Base-by-base conservation (phyloP, 2,888 invertebrate species). In the Pantelozetes paolii region DNA sequence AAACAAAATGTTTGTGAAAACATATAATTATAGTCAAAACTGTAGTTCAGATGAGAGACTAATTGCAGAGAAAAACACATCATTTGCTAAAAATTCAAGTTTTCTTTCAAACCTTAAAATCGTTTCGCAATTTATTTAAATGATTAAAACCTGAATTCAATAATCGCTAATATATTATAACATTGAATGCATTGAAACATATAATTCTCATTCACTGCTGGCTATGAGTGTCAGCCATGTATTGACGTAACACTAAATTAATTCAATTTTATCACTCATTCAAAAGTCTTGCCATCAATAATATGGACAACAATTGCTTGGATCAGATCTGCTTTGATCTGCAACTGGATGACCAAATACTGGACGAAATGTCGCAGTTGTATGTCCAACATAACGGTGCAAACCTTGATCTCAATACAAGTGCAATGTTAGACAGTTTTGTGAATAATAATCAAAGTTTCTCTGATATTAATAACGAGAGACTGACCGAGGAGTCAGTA, bases 241-340 rank as follows among this genome's bases (percentile, higher is more conserved):
- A 48, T 20, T 54, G 54, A 54, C 26, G 20, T 20, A 26, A 54
- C 48, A 9, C 48, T 15, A 45, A n/a, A 48, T 48, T 3, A 1
- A n/a, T n/a, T 48, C 20, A 18, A 20, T 48, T 48, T n/a, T 40
- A 40, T 40, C 40, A 9, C 40, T 9, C n/a, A n/a, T 45, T 45
- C 45, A 45, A 36, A 8, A 36, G 36, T 36, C 36, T 36, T 36
- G 11, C 11, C 11, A 36, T 11, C 11, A 11, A 36, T 36, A 36
- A 36, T 36, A 64, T 64, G 36, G 36, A 64, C 18, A 20, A 18
- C 36, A 36, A 64, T 36, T 64, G n/a, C 11, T 64, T 32, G 36
- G 32, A 64, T 18, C 36, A 36, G 62, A 64, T 64, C 11, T 36
- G 42, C 69, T 69, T 42, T 69, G 69, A 69, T 45, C 45, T 69